These are phyloP conservation scores for Ophioninae sp. DNA, from an alignment of 2,888 invertebrate species.

Conservation along the genomic window DNA sequence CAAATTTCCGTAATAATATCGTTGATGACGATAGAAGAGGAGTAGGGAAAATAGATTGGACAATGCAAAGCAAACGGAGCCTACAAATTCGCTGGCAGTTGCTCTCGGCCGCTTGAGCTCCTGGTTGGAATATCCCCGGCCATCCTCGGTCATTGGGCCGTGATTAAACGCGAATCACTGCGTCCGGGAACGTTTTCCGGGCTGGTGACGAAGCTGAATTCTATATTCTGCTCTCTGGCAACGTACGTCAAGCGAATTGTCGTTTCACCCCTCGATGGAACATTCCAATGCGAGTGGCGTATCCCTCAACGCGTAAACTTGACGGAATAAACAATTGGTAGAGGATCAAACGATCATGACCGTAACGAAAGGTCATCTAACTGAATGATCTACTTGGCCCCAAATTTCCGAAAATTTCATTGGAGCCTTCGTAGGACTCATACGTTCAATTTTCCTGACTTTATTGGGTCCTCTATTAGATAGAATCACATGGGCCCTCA, in stretches of 20 bases:
- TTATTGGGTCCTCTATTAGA: too few species aligned
- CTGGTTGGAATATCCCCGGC: conserved; percentile 40
- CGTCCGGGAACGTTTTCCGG: conserved; percentile 57
- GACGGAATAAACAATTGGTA: neutral
- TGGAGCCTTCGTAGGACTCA: too few species aligned
- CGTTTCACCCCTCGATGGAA: neutral
- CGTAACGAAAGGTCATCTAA: neutral
- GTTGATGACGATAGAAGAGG: conserved; percentile 5
- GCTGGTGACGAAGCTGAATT: conserved; percentile 50
- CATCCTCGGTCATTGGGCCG: conserved; percentile 39
- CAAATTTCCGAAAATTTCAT: too few species aligned
- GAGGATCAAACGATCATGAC: neutral
- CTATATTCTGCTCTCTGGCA: conserved; percentile 6
- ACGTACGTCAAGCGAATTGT: conserved; percentile 8
- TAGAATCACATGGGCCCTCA: too few species aligned
- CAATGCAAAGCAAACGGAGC: conserved; percentile 59
- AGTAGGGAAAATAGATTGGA: conserved; percentile 33
- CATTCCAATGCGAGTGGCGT: conserved; percentile 10
- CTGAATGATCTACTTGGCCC: neutral
- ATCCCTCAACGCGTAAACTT: neutral
- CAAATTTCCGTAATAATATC: conserved; percentile 19
- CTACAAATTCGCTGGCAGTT: conserved; percentile 48
- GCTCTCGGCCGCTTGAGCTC: conserved; percentile 56
- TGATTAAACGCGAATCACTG: conserved; percentile 64
- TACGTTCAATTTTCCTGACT: too few species aligned